These are phyloP conservation scores for Acrobasis suavella DNA, from an alignment of 2,888 invertebrate genomes.

Conservation along the genomic window DNA sequence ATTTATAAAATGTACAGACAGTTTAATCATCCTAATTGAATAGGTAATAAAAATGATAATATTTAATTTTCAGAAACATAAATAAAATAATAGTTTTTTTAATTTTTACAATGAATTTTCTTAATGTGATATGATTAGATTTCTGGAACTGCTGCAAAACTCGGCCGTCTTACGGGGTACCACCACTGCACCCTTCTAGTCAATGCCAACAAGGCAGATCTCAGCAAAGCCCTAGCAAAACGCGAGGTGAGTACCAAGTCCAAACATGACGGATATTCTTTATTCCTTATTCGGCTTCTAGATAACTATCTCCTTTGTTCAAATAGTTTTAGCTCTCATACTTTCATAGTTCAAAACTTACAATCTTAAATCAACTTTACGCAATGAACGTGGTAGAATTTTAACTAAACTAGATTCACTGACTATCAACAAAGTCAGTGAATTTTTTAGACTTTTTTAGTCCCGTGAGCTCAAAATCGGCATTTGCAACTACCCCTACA, in stretches of 20 bases:
- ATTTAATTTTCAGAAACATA: too few relatives aligned
- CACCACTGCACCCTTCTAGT: conserved; percentile 98
- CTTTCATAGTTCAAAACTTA: neutral
- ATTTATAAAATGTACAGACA: too few relatives aligned
- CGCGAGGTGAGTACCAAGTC: conserved; percentile 84
- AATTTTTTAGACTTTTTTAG: too few relatives aligned
- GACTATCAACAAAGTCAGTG: too few relatives aligned
- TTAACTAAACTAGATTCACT: too few relatives aligned
- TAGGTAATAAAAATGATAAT: too few relatives aligned
- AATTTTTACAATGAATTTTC: conserved; percentile 37
- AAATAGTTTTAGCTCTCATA: neutral
- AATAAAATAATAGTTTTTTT: too few relatives aligned
- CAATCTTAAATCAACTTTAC: neutral
- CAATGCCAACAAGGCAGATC: conserved; percentile 89
- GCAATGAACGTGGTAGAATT: too few relatives aligned
- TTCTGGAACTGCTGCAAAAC: conserved; percentile 97
- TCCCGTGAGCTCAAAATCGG: too few relatives aligned
- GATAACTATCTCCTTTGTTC: neutral
- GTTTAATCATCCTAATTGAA: too few relatives aligned
- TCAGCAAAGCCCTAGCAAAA: conserved; percentile 88
- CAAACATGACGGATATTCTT: conserved; percentile 31
- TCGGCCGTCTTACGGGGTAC: conserved; percentile 94
- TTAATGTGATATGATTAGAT: conserved; percentile 82
- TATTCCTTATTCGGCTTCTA: neutral
- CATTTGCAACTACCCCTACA: too few relatives aligned